A percentile compares a stretch with the other conserved stretches of the same genome.
Evolutionary conservation across 1,140 invertebrate species (phyloP).

Genomic region (Procambarus virginalis): DNA sequence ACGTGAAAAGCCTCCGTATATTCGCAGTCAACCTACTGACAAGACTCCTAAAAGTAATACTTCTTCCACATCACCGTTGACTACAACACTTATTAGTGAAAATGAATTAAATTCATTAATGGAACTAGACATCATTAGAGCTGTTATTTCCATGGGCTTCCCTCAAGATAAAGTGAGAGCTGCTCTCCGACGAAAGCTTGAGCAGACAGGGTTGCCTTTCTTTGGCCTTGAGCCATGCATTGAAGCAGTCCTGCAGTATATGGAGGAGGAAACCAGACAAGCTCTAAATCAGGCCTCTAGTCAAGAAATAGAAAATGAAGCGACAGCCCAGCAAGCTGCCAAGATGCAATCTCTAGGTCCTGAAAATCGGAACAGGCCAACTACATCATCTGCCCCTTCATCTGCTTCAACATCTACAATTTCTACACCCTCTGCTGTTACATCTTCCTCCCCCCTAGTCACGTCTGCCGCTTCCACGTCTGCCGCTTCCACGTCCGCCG

Average conservation of each 20-base stretch:
- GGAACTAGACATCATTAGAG: constrained; percentile 60
- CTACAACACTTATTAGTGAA: not conserved
- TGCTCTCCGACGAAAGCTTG: constrained; percentile 49
- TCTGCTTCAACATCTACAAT: not conserved
- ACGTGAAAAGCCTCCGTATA: constrained; percentile 58
- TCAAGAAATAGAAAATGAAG: constrained; percentile 38
- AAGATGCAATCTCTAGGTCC: constrained; percentile 44
- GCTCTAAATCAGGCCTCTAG: constrained; percentile 8
- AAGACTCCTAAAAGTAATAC: not conserved
- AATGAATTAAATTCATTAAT: constrained; percentile 55
- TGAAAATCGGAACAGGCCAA: not conserved
- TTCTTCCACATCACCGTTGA: not conserved
- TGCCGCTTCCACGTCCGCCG: not conserved
- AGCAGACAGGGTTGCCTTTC: constrained; percentile 64
- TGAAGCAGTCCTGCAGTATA: constrained; percentile 56
- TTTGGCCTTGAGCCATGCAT: constrained; percentile 65
- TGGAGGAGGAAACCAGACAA: constrained; percentile 51
- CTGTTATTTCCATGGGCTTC: constrained; percentile 62
- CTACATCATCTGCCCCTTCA: not conserved
- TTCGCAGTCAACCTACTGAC: constrained; percentile 4
- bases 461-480: not conserved
- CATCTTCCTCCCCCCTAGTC: constrained; percentile 16
- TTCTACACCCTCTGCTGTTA: not conserved
- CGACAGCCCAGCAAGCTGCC: constrained; percentile 26
- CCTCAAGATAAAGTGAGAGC: constrained; percentile 36